Conservation (phyloP, 2,888 invertebrate genomes). For the Lochmaea crataegi region DNA sequence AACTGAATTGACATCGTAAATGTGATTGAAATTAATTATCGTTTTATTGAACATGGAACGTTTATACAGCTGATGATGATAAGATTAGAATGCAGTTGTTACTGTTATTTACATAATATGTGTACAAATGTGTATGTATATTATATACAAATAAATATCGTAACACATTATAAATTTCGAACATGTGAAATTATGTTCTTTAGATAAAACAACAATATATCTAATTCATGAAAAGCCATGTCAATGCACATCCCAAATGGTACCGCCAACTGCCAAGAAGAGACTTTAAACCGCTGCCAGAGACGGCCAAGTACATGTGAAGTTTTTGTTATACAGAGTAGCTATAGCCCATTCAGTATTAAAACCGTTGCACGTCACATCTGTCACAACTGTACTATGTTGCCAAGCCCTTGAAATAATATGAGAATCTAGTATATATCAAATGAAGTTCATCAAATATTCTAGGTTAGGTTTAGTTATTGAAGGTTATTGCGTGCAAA, state of each 20-base stretch:
- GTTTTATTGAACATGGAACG: conserved; percentile 1
- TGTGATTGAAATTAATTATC: background rate
- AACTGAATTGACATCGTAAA: background rate
- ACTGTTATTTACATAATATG: background rate
- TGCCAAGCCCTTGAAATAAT: too few species aligned
- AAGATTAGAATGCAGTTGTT: conserved; percentile 1
- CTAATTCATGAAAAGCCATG: background rate
- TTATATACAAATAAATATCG: background rate
- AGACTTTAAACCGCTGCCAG: too few species aligned
- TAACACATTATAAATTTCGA: background rate
- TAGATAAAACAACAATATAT: background rate
- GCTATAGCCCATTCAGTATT: too few species aligned
- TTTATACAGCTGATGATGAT: conserved; percentile 4
- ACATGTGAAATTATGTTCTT: background rate
- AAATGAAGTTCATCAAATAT: too few species aligned
- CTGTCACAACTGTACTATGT: too few species aligned
- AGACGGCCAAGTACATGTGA: too few species aligned
- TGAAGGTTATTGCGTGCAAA: too few species aligned
- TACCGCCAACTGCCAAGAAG: too few species aligned
- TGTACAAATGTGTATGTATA: background rate
- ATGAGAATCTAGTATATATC: too few species aligned
- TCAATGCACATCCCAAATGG: background rate
- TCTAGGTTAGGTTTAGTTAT: too few species aligned
- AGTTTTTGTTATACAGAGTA: too few species aligned
- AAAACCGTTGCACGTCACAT: too few species aligned